Base-by-base conservation (phyloP, 2,113 vertebrate species). In the Fregata magnificens region DNA sequence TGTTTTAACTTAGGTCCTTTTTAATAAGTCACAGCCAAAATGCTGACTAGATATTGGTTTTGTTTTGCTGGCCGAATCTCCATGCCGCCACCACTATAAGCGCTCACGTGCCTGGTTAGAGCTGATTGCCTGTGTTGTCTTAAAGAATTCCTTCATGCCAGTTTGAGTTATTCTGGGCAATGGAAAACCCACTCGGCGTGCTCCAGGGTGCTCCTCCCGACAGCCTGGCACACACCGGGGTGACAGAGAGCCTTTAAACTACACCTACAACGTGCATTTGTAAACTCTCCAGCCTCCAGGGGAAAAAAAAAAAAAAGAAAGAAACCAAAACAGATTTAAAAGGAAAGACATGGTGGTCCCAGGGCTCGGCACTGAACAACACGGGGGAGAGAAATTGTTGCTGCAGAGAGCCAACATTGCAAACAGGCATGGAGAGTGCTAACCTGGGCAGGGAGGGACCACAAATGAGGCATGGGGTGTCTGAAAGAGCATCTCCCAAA, bases 1-100 rank as follows among this genome's bases (percentile, higher is more conserved):
- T 76, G 72, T 93, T 95, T 97, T 85, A 95, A 94, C 66, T 97
- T 76, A 80, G 61, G 69, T 90, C 94, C 71, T 88, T 92, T 96
- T 74, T 90, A 94, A 96, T 96, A 95, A 91, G 70, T 72, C 94
- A 74, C 56, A 78, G 83, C 22, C n/a, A 85, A 84, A 83, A 52
- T 2, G 62, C 86, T 55, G 89, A 84, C 59, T 53, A 5, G 70
- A 36, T 87, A 36, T 87, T 3, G 2, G 78, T 25, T 94, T 89
- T 89, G 86, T 82, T 96, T 78, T 55, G 42, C 93, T 82, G 84
- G 77, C 93, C 19, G 5, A 36, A 78, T 25, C 83, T 72, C 87
- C 59, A 1, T 20, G 14, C 53, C 12, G 29, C 15, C 16, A 5
- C 67, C 22, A 44, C 76, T 72, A 6, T 11, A 61, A 83, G 83